Percentiles rank a stretch among this genome's conserved stretches.
These are phyloP conservation scores for Nebria brevicollis DNA, from an alignment of 2,888 invertebrate genomes.

Conservation along the genomic window DNA sequence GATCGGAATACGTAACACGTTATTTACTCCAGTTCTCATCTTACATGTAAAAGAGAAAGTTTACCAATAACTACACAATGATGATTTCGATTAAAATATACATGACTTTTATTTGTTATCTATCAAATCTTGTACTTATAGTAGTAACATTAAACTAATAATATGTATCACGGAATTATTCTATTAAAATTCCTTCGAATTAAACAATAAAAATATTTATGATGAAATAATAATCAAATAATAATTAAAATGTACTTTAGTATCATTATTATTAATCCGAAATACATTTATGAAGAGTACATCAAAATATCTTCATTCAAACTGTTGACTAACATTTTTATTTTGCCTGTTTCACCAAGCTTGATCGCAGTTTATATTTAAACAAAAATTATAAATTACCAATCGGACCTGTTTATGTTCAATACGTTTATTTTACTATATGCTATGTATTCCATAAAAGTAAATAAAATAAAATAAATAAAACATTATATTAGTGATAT, in stretches of 20 bases:
- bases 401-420: too few species aligned
- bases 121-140: too few species aligned
- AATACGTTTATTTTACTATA: too few species aligned
- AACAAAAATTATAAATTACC: too few species aligned
- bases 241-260: neutral
- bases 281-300: neutral
- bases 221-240: neutral
- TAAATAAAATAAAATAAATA: too few species aligned
- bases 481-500: neutral
- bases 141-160: neutral
- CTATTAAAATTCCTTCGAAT: neutral
- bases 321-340: too few species aligned
- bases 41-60: neutral
- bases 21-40: neutral
- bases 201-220: neutral
- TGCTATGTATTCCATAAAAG: too few species aligned
- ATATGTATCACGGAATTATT: neutral
- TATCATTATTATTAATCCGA: neutral
- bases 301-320: neutral
- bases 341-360: too few species aligned
- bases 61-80: too few species aligned
- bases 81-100: too few species aligned
- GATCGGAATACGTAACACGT: neutral
- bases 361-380: too few species aligned
- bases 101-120: too few species aligned